Evolutionary conservation across 1,140 invertebrate genomes (phyloP), one percentile per base, ranked within the genome.

Genomic region (Delia radicum): DNA sequence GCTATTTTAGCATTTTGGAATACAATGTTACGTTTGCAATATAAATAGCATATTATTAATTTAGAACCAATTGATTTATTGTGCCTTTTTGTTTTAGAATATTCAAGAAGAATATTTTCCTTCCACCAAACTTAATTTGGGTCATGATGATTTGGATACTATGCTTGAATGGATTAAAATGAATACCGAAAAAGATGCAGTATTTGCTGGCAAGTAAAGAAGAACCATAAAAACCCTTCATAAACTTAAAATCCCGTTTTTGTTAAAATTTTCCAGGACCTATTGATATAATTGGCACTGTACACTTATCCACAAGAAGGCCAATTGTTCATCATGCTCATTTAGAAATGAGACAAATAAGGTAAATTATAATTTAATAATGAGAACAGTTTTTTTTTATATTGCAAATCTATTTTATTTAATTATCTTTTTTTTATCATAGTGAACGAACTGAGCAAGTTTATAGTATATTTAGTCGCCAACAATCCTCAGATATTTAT

Each of bases 91-190:
- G 31, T 48, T 31, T 0, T 42, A 85, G 84, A 85, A 84, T 73
- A 80, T 85, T 12, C 81, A 79, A 62, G 81, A 85, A 48, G 84
- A 85, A 69, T 84, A 86, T 31, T 80, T 81, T 24, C 82, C 82
- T 10, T 69, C 65, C 1, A 74, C 76, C 8, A 77, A 77, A 1
- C 75, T 13, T 77, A 78, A 18, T 55, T 74, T 7, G 8, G 37
- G 13, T 55, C 73, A 76, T 48, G 81, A 83, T 31, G 83, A 86
- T 62, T 75, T 85, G 26, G 82, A 84, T 28, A 81, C 80, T 48
- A 83, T 86, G 82, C 76, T 86, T 0, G 80, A 85, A 27, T 86
- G 85, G 85, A 86, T 86, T 33, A 85, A 84, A 74, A 72, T 83
- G 27, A 86, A 86, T 69, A 86, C 85, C 0, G 85, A 86, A 71